phyloP scores from a whole-genome alignment of 1,140 invertebrate species.

The Saccostrea echinata region DNA sequence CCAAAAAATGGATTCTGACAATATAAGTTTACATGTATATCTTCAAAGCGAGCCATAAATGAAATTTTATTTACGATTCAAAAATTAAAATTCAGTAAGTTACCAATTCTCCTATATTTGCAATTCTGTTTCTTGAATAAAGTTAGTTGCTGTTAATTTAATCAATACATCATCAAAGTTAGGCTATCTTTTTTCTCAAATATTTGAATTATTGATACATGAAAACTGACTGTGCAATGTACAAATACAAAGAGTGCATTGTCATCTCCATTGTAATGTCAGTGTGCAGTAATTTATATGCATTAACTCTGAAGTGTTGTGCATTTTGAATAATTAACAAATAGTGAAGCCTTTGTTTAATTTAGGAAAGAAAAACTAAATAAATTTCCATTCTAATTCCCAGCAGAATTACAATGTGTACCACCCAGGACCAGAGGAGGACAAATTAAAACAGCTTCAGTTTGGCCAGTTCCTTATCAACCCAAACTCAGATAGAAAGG shows the following conservation, averaged over 20 bases:
- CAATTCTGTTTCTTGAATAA: not conserved
- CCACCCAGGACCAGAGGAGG: not conserved
- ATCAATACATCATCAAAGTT: constrained; percentile 21
- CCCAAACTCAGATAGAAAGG: constrained; percentile 19
- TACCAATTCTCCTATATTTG: not conserved
- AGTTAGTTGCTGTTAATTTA: not conserved
- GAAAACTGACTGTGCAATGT: not conserved
- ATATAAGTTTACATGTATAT: too few relatives aligned
- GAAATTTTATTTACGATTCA: too few relatives aligned
- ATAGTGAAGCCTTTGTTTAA: not conserved
- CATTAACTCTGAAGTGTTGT: not conserved
- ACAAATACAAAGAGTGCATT: not conserved
- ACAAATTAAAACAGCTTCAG: constrained; percentile 5
- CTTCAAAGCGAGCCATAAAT: too few relatives aligned
- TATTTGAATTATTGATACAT: constrained; percentile 16
- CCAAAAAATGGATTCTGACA: too few relatives aligned
- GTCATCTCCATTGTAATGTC: constrained; percentile 6
- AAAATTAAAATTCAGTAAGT: too few relatives aligned
- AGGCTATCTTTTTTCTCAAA: not conserved
- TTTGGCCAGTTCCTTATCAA: constrained; percentile 29
- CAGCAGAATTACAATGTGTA: not conserved
- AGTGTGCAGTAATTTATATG: not conserved
- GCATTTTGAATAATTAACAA: not conserved
- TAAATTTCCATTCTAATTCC: not conserved
- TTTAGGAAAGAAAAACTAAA: not conserved